These are phyloP conservation scores for Macropis europaea DNA, from an alignment of 2,888 invertebrate species.

Conservation along the genomic window DNA sequence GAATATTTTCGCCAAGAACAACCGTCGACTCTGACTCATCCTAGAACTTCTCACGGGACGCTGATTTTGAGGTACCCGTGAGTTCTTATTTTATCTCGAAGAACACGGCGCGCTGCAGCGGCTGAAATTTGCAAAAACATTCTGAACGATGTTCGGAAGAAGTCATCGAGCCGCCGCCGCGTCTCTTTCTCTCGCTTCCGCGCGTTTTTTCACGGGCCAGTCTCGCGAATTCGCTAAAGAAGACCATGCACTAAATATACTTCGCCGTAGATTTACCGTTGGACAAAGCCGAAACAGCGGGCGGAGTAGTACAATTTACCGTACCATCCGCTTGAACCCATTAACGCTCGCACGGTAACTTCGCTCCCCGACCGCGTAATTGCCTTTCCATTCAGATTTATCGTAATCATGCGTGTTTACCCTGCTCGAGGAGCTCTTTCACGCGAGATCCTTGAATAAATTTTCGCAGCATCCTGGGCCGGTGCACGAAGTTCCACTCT, in stretches of 20 bases:
- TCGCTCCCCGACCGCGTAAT: conserved; percentile 53
- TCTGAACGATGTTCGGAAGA: neutral
- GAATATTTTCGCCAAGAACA: no score
- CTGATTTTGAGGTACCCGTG: no score
- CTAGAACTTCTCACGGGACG: no score
- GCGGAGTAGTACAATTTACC: conserved; percentile 59
- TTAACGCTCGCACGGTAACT: conserved; percentile 60
- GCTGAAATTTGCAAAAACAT: no score
- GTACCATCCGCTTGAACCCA: conserved; percentile 67
- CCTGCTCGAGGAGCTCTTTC: conserved; percentile 36
- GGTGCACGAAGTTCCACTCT: no score
- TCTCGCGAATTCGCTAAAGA: conserved; percentile 54
- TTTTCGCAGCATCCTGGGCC: no score
- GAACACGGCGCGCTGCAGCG: no score
- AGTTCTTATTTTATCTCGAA: no score
- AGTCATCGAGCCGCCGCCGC: no score
- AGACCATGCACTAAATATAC: conserved; percentile 49
- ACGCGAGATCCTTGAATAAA: conserved; percentile 30
- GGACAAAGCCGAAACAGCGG: conserved; percentile 57
- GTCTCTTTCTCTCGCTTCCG: neutral
- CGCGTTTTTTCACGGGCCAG: neutral
- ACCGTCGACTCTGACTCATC: no score
- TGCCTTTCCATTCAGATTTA: conserved; percentile 65
- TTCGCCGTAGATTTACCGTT: conserved; percentile 49
- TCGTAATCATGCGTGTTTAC: conserved; percentile 61